A percentile compares a stretch with the other conserved stretches of the same genome.
Evolutionary conservation across 1,140 invertebrate genomes (phyloP).

Genomic region (Orchesella cincta): DNA sequence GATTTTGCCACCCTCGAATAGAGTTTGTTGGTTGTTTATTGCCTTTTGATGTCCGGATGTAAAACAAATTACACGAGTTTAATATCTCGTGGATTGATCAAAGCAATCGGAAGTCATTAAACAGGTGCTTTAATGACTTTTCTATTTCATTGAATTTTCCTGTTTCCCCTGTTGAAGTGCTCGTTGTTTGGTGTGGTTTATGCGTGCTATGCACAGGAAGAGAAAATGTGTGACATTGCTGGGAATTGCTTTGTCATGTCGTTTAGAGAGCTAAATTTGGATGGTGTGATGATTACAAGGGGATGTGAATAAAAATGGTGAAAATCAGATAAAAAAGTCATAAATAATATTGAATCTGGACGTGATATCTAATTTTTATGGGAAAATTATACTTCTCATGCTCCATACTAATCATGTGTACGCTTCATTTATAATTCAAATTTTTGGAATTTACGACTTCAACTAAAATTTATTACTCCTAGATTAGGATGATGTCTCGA

Average conservation of each 20-base stretch:
- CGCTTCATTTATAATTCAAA: too few species aligned
- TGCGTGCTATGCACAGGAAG: neutral
- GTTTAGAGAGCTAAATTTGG: too few species aligned
- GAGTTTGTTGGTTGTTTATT: conserved; percentile 9
- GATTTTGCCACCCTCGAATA: neutral
- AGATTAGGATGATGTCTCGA: too few species aligned
- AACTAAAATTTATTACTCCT: too few species aligned
- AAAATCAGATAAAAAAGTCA: neutral
- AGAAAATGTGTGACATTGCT: neutral
- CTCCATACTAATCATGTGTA: too few species aligned
- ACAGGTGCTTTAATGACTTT: conserved; percentile 27
- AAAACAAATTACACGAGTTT: conserved; percentile 20
- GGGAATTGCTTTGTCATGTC: neutral
- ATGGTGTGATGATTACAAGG: neutral
- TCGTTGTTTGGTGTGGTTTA: neutral
- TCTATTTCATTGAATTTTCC: conserved; percentile 25
- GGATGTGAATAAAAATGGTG: neutral
- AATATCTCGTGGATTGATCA: conserved; percentile 23
- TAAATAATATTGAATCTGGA: neutral
- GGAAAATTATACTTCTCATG: too few species aligned
- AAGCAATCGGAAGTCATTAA: conserved; percentile 27
- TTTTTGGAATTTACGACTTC: too few species aligned
- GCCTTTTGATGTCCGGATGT: conserved; percentile 24
- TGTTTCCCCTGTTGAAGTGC: too few species aligned
- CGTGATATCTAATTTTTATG: neutral